Percentiles rank a stretch among this genome's conserved stretches.
Conservation (phyloP, 2,113 vertebrate genomes). For the Myocastor coypus region DNA sequence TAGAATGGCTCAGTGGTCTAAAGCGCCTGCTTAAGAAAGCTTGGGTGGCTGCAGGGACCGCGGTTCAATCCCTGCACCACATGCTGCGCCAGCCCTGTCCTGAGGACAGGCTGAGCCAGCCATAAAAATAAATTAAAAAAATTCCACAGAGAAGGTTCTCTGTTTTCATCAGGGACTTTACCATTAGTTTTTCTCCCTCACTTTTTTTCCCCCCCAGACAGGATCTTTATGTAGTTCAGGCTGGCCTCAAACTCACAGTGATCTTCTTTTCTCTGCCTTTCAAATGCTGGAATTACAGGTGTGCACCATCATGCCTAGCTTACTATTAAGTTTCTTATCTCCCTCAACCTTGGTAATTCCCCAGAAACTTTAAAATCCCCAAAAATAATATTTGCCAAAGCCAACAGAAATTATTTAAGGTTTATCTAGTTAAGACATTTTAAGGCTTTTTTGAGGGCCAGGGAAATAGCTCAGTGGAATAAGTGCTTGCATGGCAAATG, state of each 20-base stretch:
- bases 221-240: not conserved
- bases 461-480: no score
- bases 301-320: not conserved
- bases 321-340: not conserved
- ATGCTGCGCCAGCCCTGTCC: no score
- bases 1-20: no score
- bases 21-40: no score
- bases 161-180: not conserved
- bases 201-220: not conserved
- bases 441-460: no score
- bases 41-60: no score
- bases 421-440: not conserved
- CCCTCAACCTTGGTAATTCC: not conserved
- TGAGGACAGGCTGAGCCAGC: no score
- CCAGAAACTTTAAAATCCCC: not conserved
- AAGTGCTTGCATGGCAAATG: no score
- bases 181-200: not conserved
- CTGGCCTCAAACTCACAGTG: not conserved
- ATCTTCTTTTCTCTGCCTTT: not conserved
- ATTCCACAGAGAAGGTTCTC: not conserved
- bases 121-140: no score
- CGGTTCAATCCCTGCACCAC: no score
- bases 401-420: not conserved
- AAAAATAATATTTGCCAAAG: not conserved
- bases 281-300: not conserved